Conservation (phyloP, 2,888 invertebrate species). For the Nycteola revayana region DNA sequence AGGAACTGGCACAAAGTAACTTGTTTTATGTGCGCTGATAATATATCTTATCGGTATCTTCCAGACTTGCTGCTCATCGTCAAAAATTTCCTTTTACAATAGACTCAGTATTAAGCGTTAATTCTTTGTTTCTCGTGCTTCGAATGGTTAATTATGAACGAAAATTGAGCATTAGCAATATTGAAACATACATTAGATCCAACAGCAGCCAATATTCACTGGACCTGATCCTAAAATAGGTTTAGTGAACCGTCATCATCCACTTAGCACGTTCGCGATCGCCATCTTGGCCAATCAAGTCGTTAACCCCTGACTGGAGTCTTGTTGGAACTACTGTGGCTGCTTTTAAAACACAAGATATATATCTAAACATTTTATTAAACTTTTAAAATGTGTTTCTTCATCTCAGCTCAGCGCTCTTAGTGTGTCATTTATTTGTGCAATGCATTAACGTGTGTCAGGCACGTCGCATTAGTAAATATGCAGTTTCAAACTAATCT, state of each 20-base stretch:
- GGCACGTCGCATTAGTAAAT: conserved; percentile 30
- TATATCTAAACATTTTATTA: conserved; percentile 4
- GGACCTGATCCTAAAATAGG: conserved; percentile 44
- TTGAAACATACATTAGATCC: too few relatives aligned
- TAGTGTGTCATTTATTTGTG: conserved; percentile 8
- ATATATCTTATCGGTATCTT: conserved; percentile 50
- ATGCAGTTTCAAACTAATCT: conserved; percentile 39
- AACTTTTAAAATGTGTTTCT: conserved; percentile 1
- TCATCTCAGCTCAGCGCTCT: conserved; percentile 2
- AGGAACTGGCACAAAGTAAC: conserved; percentile 56
- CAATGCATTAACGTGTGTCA: conserved; percentile 31
- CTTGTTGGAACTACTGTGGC: conserved; percentile 24
- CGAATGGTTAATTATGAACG: too few relatives aligned
- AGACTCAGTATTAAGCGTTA: too few relatives aligned
- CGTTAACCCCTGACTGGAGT: conserved; percentile 62
- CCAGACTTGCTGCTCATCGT: too few relatives aligned
- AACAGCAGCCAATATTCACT: conserved; percentile 17
- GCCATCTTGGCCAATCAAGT: conserved; percentile 74
- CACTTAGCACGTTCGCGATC: conserved; percentile 72
- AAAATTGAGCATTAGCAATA: too few relatives aligned
- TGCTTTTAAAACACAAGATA: conserved; percentile 9
- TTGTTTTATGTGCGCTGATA: conserved; percentile 42
- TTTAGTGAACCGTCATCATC: conserved; percentile 62
- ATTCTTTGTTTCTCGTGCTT: too few relatives aligned
- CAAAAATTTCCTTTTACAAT: too few relatives aligned